These are phyloP conservation scores for Brachionus koreanus DNA, from an alignment of 1,140 invertebrate species.

Conservation along the genomic window DNA sequence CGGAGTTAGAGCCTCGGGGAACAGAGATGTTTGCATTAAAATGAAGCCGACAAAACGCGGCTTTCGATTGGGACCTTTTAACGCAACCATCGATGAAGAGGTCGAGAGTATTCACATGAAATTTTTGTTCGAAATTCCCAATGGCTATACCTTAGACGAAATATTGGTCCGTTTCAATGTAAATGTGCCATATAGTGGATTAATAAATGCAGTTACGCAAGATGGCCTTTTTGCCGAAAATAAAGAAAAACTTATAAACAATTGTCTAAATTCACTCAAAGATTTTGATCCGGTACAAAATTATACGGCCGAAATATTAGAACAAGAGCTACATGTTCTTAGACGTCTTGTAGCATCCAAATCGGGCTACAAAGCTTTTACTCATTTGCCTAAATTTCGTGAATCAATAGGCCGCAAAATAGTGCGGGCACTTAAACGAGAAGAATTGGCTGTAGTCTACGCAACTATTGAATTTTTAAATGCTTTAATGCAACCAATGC, in stretches of 20 bases:
- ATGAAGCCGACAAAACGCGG: conserved; percentile 75
- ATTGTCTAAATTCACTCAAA: conserved; percentile 71
- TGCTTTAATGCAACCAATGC: conserved; percentile 97
- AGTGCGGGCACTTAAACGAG: conserved; percentile 80
- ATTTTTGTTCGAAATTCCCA: conserved; percentile 71
- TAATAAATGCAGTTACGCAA: conserved; percentile 88
- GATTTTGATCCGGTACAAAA: conserved; percentile 68
- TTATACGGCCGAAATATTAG: conserved; percentile 65
- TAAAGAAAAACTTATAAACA: conserved; percentile 89
- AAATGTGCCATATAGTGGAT: conserved; percentile 93
- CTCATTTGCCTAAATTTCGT: conserved; percentile 81
- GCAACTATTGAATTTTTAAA: conserved; percentile 94
- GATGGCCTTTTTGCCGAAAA: conserved; percentile 96
- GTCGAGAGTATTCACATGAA: conserved; percentile 80
- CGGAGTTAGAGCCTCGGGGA: conserved; percentile 89
- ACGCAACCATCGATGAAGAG: conserved; percentile 85
- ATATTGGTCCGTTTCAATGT: conserved; percentile 85
- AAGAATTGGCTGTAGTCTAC: conserved; percentile 84
- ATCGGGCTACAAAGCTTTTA: conserved; percentile 93
- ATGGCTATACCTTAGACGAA: conserved; percentile 67
- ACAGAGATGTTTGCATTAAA: conserved; percentile 91
- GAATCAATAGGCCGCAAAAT: conserved; percentile 88
- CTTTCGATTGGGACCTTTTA: conserved; percentile 70
- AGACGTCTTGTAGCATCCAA: conserved; percentile 89
- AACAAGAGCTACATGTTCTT: conserved; percentile 82